Base-by-base conservation (phyloP, 2,888 invertebrate species). In the Rutpela maculata region DNA sequence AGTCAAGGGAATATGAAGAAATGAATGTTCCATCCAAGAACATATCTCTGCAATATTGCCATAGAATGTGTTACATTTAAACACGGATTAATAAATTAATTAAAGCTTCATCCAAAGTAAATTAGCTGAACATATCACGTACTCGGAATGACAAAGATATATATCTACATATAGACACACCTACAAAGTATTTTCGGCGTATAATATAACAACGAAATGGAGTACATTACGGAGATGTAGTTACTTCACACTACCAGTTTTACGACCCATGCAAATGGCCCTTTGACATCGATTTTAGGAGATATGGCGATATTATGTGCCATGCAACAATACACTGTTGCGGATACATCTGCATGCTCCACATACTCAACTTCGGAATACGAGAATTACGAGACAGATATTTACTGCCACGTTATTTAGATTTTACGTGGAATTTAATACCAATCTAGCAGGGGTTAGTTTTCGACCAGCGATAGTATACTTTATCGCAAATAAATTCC, bases 211-310 rank as follows among this genome's bases (percentile, higher is more conserved):
- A 55, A 63, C 50, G 72, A 55, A 72, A 72, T 79, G 79, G 79
- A 80, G 81, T 80, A 78, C 80, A 81, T 82, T 83, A 83, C 79
- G 75, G 80, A 74, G 78, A 80, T 80, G 81, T 80, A 80, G 77
- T 83, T 84, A 83, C 81, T 83, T 83, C 78, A 77, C 82, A 83
- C 78, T 75, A 76, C 77, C 81, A 78, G 74, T 80, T 86, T 85
- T 86, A 85, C 85, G 85, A 82, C 76, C 80, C 82, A 85, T 85
- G 85, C 83, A 85, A 86, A 86, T 85, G 82, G 82, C 78, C 81
- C 80, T 84, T 84, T 82, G 81, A 84, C 84, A 85, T 86, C 85
- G 85, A 86, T 86, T 85, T 83, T 80, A 76, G 75, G 79, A 80
- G 81, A 81, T 84, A 83, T 79, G 80, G 78, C 78, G 80, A 82